Evolutionary conservation across 2,888 invertebrate species (phyloP).

Genomic region (Acrobasis repandana): DNA sequence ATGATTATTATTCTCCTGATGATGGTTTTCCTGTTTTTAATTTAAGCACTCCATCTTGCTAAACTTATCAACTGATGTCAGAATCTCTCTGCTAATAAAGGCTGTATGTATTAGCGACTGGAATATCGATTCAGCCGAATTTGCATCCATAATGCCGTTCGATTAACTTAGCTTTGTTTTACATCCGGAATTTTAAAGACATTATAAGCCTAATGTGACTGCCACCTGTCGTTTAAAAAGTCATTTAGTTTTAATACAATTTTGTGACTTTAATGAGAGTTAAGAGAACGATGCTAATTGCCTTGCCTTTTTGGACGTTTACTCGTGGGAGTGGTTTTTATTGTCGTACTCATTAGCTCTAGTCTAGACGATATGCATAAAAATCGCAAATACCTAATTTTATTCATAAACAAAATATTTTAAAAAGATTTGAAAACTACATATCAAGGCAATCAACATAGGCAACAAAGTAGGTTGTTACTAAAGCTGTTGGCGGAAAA

Average conservation of each 20-base stretch:
- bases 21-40: neutral
- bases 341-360: too few relatives aligned
- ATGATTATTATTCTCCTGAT: too few relatives aligned
- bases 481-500: too few relatives aligned
- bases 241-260: neutral
- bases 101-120: neutral
- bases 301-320: too few relatives aligned
- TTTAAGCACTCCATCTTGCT: neutral
- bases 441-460: too few relatives aligned
- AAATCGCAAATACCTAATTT: too few relatives aligned
- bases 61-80: neutral
- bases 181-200: conserved; percentile 4
- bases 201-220: neutral
- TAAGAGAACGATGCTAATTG: too few relatives aligned
- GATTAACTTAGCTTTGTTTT: neutral
- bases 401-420: too few relatives aligned
- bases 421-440: too few relatives aligned
- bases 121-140: conserved; percentile 20
- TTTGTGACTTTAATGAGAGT: neutral
- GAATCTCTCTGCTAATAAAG: neutral
- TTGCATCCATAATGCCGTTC: conserved; percentile 15
- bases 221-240: conserved; percentile 9
- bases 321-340: too few relatives aligned
- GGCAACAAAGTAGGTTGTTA: too few relatives aligned
- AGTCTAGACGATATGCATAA: too few relatives aligned